Evolutionary conservation across 2,888 invertebrate genomes (phyloP), one percentile per base, ranked within the genome.

Genomic region (Gymnosoma rotundatum): DNA sequence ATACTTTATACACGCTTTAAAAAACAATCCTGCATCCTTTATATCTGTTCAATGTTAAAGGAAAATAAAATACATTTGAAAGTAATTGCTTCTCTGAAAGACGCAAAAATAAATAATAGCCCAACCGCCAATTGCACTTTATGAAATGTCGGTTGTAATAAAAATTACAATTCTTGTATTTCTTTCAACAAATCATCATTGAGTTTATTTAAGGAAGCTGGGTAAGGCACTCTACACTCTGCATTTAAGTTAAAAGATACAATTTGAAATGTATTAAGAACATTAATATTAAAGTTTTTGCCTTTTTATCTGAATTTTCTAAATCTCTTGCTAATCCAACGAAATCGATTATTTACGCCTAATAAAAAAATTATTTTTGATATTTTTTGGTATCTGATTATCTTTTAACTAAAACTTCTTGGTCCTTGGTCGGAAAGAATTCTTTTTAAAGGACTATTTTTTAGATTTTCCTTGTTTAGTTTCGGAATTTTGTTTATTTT

Each of bases 51-150:
- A 50, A 38, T 66, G 60, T 61, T 72, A 60, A 83, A 64, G 50
- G 63, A 42, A 69, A 74, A 79, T 74, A 83, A 83, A 78, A 78
- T 74, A 45, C 52, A 70, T 75, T 78, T 42, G 60, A 78, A 70
- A 42, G 48, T 32, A 63, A 70, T 76, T 48, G 50, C 9, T 21
- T 56, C 8, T 45, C 8, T 18, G 20, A 61, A 69, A 69, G 12
- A n/a, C 45, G 50, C 50, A 56, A 56, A 20, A 70, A 16, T 45
- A 45, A 32, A 58, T 45, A 48, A 63, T 56, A 8, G 7, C 20
- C 42, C 63, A 63, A 69, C 69, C 67, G 36, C 63, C 48, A 48
- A 63, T 42, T 42, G 42, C 7, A 2, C 14, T 18, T 61, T 56
- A 56, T 74, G 25, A 69, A 70, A 56, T 58, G 56, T 1, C 60